Percentiles rank a stretch among this genome's conserved stretches.
phyloP scores from a whole-genome alignment of 2,113 vertebrate genomes.

The Antechinus stuartii region DNA sequence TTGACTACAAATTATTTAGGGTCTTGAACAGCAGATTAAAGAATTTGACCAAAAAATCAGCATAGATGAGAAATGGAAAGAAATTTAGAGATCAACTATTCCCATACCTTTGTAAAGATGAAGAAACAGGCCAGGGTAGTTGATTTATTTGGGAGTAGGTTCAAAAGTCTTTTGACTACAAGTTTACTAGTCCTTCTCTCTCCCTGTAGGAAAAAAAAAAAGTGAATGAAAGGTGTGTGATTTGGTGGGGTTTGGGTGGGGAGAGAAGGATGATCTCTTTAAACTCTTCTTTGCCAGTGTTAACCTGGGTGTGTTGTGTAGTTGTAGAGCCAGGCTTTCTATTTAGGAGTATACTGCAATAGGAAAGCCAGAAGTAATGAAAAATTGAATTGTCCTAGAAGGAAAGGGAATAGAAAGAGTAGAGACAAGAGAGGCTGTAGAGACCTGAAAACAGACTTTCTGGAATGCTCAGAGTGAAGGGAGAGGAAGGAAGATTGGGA shows the following conservation, averaged over 20 bases:
- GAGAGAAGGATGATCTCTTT: not conserved
- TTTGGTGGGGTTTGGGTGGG: too few species aligned
- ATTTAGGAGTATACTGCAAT: not conserved
- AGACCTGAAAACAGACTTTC: not conserved
- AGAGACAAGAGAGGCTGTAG: not conserved
- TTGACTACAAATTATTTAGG: not conserved
- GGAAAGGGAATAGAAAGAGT: not conserved
- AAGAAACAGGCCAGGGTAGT: not conserved
- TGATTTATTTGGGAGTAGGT: not conserved
- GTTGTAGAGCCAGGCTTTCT: not conserved
- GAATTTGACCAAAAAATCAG: not conserved
- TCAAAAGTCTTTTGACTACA: not conserved
- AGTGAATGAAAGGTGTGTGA: not conserved
- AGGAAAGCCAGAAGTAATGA: not conserved
- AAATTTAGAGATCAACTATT: not conserved
- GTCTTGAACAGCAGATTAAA: not conserved
- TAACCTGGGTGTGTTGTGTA: not conserved
- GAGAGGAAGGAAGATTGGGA: not conserved
- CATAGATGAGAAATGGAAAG: not conserved
- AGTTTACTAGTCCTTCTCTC: not conserved
- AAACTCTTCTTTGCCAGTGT: not conserved
- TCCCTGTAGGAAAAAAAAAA: not conserved
- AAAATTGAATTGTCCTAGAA: not conserved
- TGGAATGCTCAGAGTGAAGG: not conserved
- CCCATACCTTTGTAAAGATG: not conserved